Base-by-base conservation (phyloP, 2,888 invertebrate genomes). In the Eubasilissa splendida region DNA sequence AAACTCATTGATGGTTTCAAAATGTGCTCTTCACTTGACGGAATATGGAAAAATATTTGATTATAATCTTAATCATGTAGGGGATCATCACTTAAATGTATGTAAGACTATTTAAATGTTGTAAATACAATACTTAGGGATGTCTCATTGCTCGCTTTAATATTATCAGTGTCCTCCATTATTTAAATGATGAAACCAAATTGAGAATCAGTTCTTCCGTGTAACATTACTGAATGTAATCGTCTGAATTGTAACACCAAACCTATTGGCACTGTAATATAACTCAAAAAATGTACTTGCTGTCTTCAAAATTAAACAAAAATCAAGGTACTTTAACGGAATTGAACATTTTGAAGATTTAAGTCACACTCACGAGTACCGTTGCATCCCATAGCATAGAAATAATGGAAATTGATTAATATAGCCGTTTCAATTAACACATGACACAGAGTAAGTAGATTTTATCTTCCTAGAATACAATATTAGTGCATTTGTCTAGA, bases 261-360 rank as follows among this genome's bases (percentile, higher is more conserved):
- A 42, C 42, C 42, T 12, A 77, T 81, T 81, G 78, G 81, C 66
- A 68, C 54, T 77, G 56, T 80, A 60, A 77, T 59, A 59, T 65
- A 71, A 68, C 66, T 54, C 74, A 42, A 42, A 22, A 53, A 66
- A 77, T 74, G 77, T 80, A 77, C 54, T 74, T 33, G 76, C 76
- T 68, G 59, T 56, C 56, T 66, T 77, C 56, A 80, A 80, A 80
- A 68, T 80, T 81, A 78, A 70, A 76, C 54, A 81, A 78, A 78
- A 81, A 81, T 81, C 81, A 81, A 81, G 81, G 78, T 75, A 68
- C 68, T 42, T n/a, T 66, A 7, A 42, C 42, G 42, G 4, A 42
- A 42, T 42, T 42, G 4, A 42, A 42, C 42, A 42, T 42, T 42
- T 42, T 42, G 42, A 42, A 42, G 42, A 42, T 42, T 42, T 4